Conservation (phyloP, 2,888 invertebrate genomes). For the Elegia similella region DNA sequence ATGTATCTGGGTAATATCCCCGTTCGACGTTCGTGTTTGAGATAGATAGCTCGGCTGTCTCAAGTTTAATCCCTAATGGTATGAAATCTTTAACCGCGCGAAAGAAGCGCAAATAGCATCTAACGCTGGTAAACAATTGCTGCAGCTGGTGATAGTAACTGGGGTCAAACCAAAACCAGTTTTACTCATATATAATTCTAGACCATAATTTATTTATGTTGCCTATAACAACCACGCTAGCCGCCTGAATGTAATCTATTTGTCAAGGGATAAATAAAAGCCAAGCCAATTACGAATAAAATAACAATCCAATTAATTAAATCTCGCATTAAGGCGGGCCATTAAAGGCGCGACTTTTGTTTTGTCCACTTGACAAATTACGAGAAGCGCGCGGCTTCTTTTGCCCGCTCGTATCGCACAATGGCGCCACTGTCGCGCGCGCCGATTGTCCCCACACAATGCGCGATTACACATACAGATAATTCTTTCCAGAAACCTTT, state of each 20-base stretch:
- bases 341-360: constrained; percentile 63
- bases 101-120: too few species aligned
- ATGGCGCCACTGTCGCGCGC: constrained; percentile 42
- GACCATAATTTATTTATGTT: background rate
- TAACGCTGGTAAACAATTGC: too few species aligned
- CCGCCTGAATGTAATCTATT: constrained; percentile 13
- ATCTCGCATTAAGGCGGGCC: constrained; percentile 54
- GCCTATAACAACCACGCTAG: background rate
- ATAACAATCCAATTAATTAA: constrained; percentile 69
- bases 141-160: too few species aligned
- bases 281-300: constrained; percentile 56
- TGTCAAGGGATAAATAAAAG: constrained; percentile 29
- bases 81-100: too few species aligned
- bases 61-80: too few species aligned
- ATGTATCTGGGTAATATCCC: too few species aligned
- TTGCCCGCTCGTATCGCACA: constrained; percentile 44
- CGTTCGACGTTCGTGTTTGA: too few species aligned
- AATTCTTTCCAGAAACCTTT: constrained; percentile 72
- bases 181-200: background rate
- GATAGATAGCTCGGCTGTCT: too few species aligned
- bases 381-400: constrained; percentile 55
- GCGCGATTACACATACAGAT: constrained; percentile 71
- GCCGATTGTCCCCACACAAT: constrained; percentile 67
- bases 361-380: constrained; percentile 71
- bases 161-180: too few species aligned